Conservation (phyloP, 2,113 vertebrate genomes). For the Etia nguti region DNA sequence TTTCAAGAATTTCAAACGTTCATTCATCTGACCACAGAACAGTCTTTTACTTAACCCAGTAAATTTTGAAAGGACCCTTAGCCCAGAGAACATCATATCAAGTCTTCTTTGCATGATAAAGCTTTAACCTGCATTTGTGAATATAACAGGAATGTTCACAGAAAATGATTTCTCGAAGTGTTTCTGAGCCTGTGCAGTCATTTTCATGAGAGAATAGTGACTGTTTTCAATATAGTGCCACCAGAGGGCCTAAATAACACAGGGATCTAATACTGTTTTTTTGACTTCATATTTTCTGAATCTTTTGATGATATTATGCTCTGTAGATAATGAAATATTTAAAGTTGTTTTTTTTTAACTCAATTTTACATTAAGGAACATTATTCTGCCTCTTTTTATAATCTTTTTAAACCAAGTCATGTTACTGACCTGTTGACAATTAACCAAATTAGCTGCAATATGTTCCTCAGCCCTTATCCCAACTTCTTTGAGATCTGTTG, state of each 20-base stretch:
- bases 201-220: neutral
- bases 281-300: neutral
- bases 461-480: no score
- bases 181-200: neutral
- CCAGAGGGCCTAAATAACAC: neutral
- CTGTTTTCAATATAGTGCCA: neutral
- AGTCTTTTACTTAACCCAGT: neutral
- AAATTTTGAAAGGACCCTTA: neutral
- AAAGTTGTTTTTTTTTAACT: neutral
- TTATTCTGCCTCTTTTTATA: neutral
- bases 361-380: neutral
- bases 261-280: neutral
- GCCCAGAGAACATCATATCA: neutral
- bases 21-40: neutral
- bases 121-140: neutral
- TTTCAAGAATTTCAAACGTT: neutral
- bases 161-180: neutral
- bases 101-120: neutral
- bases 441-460: neutral
- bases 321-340: neutral
- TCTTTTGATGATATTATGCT: neutral
- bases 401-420: neutral
- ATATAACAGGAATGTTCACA: neutral
- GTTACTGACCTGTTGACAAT: neutral
- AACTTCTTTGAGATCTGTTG: no score